Evolutionary conservation across 2,797 vertebrate species (phyloP).

Genomic region (Paramormyrops hopkinsi): DNA sequence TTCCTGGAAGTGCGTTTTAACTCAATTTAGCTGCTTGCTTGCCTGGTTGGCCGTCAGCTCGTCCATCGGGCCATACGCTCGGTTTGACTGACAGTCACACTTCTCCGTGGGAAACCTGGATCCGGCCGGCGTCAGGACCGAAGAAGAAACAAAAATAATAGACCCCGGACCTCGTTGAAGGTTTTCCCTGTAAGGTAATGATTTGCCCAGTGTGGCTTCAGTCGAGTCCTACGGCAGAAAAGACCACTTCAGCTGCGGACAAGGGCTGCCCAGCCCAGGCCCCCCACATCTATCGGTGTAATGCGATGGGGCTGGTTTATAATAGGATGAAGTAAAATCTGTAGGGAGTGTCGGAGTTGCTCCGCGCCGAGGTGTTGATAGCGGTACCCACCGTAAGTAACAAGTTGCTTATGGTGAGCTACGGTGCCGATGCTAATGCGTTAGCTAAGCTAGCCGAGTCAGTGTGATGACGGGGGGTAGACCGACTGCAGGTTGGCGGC

Average conservation of each 20-base stretch:
- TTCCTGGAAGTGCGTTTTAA: constrained; percentile 16
- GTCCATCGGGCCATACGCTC: background rate
- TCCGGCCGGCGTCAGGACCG: constrained; percentile 14
- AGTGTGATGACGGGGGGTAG: background rate
- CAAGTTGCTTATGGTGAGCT: background rate
- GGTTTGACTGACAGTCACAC: background rate
- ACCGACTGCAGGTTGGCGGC: background rate
- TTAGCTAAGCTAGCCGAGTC: background rate
- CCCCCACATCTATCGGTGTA: background rate
- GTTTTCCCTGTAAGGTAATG: background rate
- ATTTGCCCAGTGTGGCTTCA: background rate
- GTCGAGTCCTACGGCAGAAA: background rate
- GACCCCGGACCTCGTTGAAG: constrained; percentile 6
- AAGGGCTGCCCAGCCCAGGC: background rate
- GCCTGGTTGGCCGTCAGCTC: background rate
- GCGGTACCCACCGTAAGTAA: background rate
- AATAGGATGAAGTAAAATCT: background rate
- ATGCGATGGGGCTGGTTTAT: background rate
- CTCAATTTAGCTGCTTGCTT: constrained; percentile 19
- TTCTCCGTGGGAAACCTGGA: background rate
- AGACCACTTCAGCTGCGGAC: background rate
- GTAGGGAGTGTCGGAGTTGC: background rate
- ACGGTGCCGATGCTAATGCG: background rate
- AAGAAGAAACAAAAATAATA: background rate
- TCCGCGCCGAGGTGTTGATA: background rate